Conservation (phyloP, 2,797 vertebrate species). For the Acanthurus tractus region DNA sequence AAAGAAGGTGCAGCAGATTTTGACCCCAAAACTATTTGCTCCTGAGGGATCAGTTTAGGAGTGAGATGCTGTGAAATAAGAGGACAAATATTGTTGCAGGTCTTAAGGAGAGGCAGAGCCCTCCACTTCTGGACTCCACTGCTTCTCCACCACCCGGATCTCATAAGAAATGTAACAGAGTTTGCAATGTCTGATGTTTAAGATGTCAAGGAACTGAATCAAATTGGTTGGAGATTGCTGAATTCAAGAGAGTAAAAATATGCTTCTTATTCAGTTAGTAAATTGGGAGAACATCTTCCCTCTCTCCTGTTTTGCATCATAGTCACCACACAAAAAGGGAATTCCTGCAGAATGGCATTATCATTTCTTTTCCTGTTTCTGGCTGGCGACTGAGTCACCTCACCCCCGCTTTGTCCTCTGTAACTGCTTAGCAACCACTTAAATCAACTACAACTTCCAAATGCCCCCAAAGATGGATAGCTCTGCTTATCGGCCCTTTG, state of each 20-base stretch:
- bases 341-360: constrained; percentile 17
- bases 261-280: background rate
- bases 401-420: constrained; percentile 50
- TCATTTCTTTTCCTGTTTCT: background rate
- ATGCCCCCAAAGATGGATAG: constrained; percentile 73
- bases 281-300: background rate
- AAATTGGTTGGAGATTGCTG: background rate
- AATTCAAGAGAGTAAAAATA: background rate
- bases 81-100: too few species aligned
- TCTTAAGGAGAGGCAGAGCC: too few species aligned
- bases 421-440: constrained; percentile 66
- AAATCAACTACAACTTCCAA: constrained; percentile 65
- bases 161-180: too few species aligned
- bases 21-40: too few species aligned
- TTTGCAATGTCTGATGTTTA: too few species aligned
- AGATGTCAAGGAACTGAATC: too few species aligned
- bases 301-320: constrained; percentile 5
- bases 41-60: too few species aligned
- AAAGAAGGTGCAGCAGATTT: too few species aligned
- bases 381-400: constrained; percentile 20
- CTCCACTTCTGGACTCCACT: too few species aligned
- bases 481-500: constrained; percentile 73
- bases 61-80: too few species aligned
- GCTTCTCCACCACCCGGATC: too few species aligned
- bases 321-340: background rate